Percentiles rank a stretch among this genome's conserved stretches.
Conservation (phyloP, 2,888 invertebrate species). For the Blomia tropicalis region DNA sequence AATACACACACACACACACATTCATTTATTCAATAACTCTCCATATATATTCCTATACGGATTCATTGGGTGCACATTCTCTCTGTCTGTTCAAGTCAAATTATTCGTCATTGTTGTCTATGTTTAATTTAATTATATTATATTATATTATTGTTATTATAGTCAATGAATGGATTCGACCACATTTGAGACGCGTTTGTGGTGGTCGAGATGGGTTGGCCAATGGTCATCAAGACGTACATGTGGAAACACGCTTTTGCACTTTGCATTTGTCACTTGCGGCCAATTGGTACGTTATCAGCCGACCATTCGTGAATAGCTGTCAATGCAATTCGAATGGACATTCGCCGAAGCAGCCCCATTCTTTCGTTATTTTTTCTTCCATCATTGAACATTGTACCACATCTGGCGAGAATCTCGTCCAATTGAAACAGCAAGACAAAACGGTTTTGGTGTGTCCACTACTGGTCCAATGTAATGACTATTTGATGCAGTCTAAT, state of each 20-base stretch:
- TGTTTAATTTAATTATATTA: conserved; percentile 3
- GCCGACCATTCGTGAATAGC: background rate
- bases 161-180: background rate
- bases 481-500: background rate
- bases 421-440: too few species aligned
- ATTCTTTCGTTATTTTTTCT: too few species aligned
- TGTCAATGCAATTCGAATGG: background rate
- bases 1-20: background rate
- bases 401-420: background rate
- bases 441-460: too few species aligned
- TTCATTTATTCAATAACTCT: background rate
- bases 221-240: too few species aligned
- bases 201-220: too few species aligned
- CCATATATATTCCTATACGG: too few species aligned
- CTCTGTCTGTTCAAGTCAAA: background rate
- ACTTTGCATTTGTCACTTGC: conserved; percentile 12
- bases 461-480: too few species aligned
- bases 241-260: conserved; percentile 5
- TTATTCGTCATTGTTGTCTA: background rate
- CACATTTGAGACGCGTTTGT: too few species aligned
- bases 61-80: too few species aligned
- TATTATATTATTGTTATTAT: background rate
- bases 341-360: too few species aligned
- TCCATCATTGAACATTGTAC: background rate
- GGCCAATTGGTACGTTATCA: background rate